Base-by-base conservation (phyloP, 2,113 vertebrate genomes). In the Puntigrus tetrazona region DNA sequence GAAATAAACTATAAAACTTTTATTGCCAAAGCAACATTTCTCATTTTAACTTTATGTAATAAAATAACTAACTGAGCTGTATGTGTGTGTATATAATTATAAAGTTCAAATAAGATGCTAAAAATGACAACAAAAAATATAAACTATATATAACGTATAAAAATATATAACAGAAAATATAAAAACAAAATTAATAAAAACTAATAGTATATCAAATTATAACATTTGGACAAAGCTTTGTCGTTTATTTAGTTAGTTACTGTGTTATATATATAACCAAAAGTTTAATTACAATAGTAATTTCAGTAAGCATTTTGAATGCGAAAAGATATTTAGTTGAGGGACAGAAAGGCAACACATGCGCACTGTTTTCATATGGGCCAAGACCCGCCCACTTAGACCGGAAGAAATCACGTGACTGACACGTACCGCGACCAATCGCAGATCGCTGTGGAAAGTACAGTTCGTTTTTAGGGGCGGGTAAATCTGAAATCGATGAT, bases 401-500 rank as follows among this genome's bases (percentile, higher is more conserved):
- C 75, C 20, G 75, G 47, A 57, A 57, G 34, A 25, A 31, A 25
- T 16, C 13, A 70, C 22, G 67, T 70, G 67, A 70, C 67, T 10
- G 67, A 70, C 34, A 38, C 38, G 34, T 70, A 38, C 22, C 1
- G 9, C 8, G 34, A 70, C 67, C 67, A 70, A 70, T 70, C 34
- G n/a, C 9, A 10, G 34, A 9, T 78, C 52, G 22, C 4, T 47
- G 25, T 59, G 14, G 8, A 9, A 38, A 16, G 20, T 16, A n/a
- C 47, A 57, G 31, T 41, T 59, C 31, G 50, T 57, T 78, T 38
- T 59, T 55, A 34, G 50, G 75, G 75, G 75, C 75, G 75, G 75
- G 50, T 57, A 57, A 78, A 78, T 78, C 52, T 78, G 34, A 78
- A 78, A 38, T 78, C 75, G 22, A 38, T 14, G 11, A 74, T 36